Percentiles rank a stretch among this genome's conserved stretches.
Evolutionary conservation across 1,140 invertebrate genomes (phyloP).

Genomic region (Drosophila sturtevanti): DNA sequence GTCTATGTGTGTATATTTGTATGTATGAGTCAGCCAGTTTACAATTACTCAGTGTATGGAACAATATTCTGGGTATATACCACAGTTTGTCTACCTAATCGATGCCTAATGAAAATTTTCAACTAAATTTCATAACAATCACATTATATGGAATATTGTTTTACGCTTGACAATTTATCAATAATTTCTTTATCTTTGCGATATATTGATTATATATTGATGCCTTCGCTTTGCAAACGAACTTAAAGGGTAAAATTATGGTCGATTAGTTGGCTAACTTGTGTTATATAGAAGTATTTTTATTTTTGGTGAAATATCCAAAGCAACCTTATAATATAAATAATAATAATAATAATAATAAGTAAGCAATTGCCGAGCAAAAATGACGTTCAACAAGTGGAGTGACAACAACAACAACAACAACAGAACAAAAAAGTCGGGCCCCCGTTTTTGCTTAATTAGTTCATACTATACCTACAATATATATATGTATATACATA

Average conservation of each 20-base stretch:
- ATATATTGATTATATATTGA: no score
- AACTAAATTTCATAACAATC: background rate
- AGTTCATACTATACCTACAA: background rate
- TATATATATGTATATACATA: no score
- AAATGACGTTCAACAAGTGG: conserved; percentile 44
- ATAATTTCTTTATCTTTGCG: no score
- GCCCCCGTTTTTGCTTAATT: conserved; percentile 6
- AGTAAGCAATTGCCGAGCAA: conserved; percentile 8
- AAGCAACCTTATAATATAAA: background rate
- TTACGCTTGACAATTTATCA: no score
- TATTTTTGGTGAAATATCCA: conserved; percentile 29
- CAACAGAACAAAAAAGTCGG: conserved; percentile 4
- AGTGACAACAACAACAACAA: conserved; percentile 40
- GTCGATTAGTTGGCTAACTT: background rate
- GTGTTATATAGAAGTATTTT: background rate
- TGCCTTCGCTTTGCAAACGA: no score
- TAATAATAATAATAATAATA: conserved; percentile 5
- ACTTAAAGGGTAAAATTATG: background rate
- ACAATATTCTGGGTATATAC: background rate
- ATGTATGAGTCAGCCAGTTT: conserved; percentile 38
- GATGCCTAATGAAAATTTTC: background rate
- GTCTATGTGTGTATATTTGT: background rate
- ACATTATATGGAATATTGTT: no score
- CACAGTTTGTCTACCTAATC: no score
- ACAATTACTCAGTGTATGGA: conserved; percentile 14